phyloP scores from a whole-genome alignment of 1,140 invertebrate species.

The Trinorchestia longiramus region DNA sequence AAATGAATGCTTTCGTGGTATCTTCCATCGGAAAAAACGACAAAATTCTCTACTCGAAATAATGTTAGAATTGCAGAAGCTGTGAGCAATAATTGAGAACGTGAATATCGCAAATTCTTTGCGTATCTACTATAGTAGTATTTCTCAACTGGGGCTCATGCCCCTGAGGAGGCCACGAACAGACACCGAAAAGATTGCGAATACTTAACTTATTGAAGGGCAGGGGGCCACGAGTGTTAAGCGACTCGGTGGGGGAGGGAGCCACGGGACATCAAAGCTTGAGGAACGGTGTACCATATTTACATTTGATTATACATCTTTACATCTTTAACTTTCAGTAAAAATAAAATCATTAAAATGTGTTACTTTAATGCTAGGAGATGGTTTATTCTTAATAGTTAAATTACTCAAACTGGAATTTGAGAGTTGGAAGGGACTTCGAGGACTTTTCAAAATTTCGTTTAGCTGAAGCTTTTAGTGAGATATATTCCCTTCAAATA shows the following conservation, averaged over 20 bases:
- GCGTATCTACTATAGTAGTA: background rate
- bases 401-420: background rate
- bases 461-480: background rate
- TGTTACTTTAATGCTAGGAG: background rate
- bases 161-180: too few relatives aligned
- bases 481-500: background rate
- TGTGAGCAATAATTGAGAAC: background rate
- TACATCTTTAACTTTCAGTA: background rate
- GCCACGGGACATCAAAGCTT: too few relatives aligned
- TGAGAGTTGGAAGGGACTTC: background rate
- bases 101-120: background rate
- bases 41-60: too few relatives aligned
- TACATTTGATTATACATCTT: too few relatives aligned
- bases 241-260: too few relatives aligned
- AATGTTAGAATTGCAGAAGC: background rate
- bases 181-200: too few relatives aligned
- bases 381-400: background rate
- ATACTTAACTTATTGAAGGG: too few relatives aligned
- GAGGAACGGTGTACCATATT: too few relatives aligned
- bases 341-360: background rate
- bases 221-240: too few relatives aligned
- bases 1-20: too few relatives aligned
- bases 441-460: background rate
- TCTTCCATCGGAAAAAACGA: too few relatives aligned
- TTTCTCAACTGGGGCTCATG: background rate